Evolutionary conservation across 2,113 vertebrate species (phyloP), one percentile per base, ranked within the genome.

Genomic region (Panurus biarmicus): DNA sequence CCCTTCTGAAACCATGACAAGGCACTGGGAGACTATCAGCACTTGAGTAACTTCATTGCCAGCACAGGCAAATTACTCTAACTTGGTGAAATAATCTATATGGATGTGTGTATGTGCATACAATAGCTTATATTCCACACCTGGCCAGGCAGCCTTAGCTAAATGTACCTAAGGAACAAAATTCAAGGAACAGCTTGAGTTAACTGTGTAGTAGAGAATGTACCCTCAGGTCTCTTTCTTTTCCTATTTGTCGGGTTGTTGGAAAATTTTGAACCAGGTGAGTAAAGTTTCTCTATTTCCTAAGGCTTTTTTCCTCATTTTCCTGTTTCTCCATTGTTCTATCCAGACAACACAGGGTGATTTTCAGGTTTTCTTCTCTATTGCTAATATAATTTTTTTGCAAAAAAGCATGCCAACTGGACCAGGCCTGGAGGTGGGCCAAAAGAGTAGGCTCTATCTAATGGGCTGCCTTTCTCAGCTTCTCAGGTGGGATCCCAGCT

Each of bases 401-500:
- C 24, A 89, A 71, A 81, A 62, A n/a, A n/a, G n/a, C 15, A 42
- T 83, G 33, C 35, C 45, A 25, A 29, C 13, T 38, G 71, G 47
- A 26, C 51, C 29, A 81, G 29, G n/a, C 13, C 57, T 75, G 22
- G 57, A 84, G 36, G 17, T 66, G 26, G 25, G 25, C 53, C 90
- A 29, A 48, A 82, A 50, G 15, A 78, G 20, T 1, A 64, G 29
- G 24, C 42, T 80, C 16, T 51, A 48, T 72, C 35, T 91, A 44
- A 36, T 57, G 44, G 23, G 24, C 48, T 87, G 85, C 26, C 31
- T 87, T 56, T 42, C 57, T 66, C 24, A 56, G 70, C 70, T 67
- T 28, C 85, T 96, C 92, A 96, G 94, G 92, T 95, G 75, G 72
- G 85, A 87, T 91, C 38, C 48, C 78, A 90, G 88, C 85, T 94